phyloP scores from a whole-genome alignment of 2,888 invertebrate genomes.

The Penaeus monodon region DNA sequence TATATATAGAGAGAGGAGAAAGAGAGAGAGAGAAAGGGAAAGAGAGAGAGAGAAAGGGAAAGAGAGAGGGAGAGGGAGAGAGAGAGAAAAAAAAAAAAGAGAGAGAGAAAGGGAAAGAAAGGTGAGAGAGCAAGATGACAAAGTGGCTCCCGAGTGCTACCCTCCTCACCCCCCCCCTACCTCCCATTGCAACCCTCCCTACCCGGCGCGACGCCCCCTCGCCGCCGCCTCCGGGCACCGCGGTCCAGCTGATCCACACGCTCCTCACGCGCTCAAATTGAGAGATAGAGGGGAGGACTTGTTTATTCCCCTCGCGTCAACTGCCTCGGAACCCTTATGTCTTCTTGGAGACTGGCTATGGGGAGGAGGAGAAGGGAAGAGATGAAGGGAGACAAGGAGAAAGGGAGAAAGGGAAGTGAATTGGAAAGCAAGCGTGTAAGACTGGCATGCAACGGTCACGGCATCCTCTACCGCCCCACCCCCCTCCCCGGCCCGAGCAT shows the following conservation, averaged over 20 bases:
- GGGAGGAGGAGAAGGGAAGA: not conserved
- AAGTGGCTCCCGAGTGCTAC: not conserved
- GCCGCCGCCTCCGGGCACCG: not conserved
- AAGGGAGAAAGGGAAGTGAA: not conserved
- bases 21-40: conserved; percentile 38
- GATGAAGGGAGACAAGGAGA: too few species aligned
- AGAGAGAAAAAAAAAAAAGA: conserved; percentile 15
- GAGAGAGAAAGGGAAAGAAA: conserved; percentile 29
- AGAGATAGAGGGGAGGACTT: conserved; percentile 15
- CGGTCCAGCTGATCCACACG: not conserved
- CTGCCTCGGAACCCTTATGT: not conserved
- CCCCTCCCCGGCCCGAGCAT: too few species aligned
- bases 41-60: conserved; percentile 28
- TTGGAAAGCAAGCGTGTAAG: not conserved
- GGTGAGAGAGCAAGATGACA: not conserved
- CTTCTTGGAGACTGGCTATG: not conserved
- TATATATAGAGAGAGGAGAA: conserved; percentile 16
- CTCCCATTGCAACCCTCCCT: not conserved
- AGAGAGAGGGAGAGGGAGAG: not conserved
- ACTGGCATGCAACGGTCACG: too few species aligned
- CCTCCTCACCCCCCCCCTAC: not conserved
- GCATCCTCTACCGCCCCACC: too few species aligned
- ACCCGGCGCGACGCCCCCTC: conserved; percentile 1
- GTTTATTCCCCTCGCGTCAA: conserved; percentile 18
- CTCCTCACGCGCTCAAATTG: conserved; percentile 5